Evolutionary conservation across 2,888 invertebrate genomes (phyloP), one percentile per base, ranked within the genome.

Genomic region (Hydriomena furcata): DNA sequence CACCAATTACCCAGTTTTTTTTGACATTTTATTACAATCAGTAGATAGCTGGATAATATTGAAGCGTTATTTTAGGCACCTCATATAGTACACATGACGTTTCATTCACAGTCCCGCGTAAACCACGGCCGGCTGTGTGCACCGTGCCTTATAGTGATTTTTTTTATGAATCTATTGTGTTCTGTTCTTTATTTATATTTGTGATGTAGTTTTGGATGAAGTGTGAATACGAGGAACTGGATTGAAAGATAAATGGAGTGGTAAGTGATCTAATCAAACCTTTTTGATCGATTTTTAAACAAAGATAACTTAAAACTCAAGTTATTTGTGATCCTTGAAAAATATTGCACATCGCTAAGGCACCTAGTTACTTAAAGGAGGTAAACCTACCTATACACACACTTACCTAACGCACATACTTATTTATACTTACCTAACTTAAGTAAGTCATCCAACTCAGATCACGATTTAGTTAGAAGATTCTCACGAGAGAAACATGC

Each of bases 21-120:
- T 17, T 40, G 38, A 27, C 38, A 21, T 34, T 11, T 1, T 27
- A 23, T 17, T 27, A 11, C 37, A 30, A 35, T 31, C 8, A 17
- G 17, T 3, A 17, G 4, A 4, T 3, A 17, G 2, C 2, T 17
- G 17, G 4, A 17, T 17, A 17, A n/a, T n/a, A n/a, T n/a, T n/a
- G n/a, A 7, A 37, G 41, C 49, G 34, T 34, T 58, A 58, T 56
- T 56, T 61, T 61, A 61, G 34, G 52, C 32, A 46, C 51, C 54
- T 42, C 55, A 32, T 56, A 61, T 30, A 36, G 46, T 51, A 56
- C 58, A 47, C 49, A 37, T 35, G 42, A 44, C 42, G 43, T 30
- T 46, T 52, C 61, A 61, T 61, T 61, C 52, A 55, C 48, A 46
- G 42, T 44, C 34, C 7, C 31, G 56, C 48, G 37, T 41, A 53